Evolutionary conservation across 37 sponge, comb jelly and placozoan genomes (phyloP).

Genomic region (Cliona cf. orientalis): DNA sequence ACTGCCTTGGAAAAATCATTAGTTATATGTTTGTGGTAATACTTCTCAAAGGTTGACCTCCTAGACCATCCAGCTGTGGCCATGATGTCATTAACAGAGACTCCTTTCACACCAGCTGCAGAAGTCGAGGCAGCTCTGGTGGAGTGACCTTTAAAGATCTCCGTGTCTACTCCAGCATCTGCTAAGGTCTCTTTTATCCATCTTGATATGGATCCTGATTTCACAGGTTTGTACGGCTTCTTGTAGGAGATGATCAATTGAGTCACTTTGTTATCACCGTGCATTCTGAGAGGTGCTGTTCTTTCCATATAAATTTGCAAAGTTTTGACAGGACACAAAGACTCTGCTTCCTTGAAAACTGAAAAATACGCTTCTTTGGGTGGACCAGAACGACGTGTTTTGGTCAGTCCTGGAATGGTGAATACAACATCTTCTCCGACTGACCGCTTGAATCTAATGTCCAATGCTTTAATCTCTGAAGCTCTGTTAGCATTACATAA

Average conservation of each 20-base stretch:
- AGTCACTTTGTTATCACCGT: background rate
- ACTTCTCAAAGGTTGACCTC: conserved; percentile 13
- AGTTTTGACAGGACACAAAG: background rate
- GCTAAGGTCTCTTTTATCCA: conserved; percentile 12
- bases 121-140: conserved; percentile 40
- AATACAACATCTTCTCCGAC: background rate
- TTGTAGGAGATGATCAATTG: conserved; percentile 28
- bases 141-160: conserved; percentile 34
- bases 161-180: conserved; percentile 32
- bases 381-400: background rate
- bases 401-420: background rate
- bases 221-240: conserved; percentile 23
- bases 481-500: background rate
- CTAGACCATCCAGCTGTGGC: conserved; percentile 9
- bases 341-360: background rate
- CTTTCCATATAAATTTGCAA: background rate
- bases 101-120: conserved; percentile 10
- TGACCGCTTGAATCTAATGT: background rate
- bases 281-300: background rate
- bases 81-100: conserved; percentile 23
- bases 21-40: no score
- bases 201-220: conserved; percentile 4
- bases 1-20: no score
- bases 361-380: background rate
- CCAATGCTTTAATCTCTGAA: conserved; percentile 10